These are phyloP conservation scores for Amitus sp. DNA, from an alignment of 2,888 invertebrate genomes.

Conservation along the genomic window DNA sequence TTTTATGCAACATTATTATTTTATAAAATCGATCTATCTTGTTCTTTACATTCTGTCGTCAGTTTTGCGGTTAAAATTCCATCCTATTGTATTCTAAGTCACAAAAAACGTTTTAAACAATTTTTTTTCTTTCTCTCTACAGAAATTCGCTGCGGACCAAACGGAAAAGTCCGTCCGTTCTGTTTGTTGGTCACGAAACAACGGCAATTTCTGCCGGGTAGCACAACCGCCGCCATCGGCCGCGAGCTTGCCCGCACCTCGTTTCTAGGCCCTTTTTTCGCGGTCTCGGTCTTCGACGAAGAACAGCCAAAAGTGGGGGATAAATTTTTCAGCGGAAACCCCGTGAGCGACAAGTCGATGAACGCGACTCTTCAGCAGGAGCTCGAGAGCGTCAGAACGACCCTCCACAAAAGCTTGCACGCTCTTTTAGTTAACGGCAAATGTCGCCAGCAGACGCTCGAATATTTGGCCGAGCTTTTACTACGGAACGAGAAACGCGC, in stretches of 20 bases:
- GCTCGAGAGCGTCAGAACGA: conserved; percentile 79
- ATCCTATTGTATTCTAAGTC: neutral
- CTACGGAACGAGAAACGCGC: conserved; percentile 86
- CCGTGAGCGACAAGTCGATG: conserved; percentile 72
- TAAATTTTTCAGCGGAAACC: conserved; percentile 72
- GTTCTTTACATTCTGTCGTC: no score
- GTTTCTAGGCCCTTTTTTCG: conserved; percentile 91
- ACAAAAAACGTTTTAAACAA: neutral
- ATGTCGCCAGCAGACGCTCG: conserved; percentile 82
- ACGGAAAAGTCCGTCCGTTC: conserved; percentile 79
- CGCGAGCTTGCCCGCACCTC: conserved; percentile 87
- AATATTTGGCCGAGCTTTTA: conserved; percentile 82
- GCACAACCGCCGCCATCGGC: conserved; percentile 81
- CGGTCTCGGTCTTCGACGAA: conserved; percentile 92
- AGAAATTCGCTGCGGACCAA: conserved; percentile 78
- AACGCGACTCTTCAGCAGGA: conserved; percentile 80
- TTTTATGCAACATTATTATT: no score
- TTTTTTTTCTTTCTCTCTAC: no score
- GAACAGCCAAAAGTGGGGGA: conserved; percentile 92
- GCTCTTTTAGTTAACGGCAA: conserved; percentile 83
- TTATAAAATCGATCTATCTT: no score
- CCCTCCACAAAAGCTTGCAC: conserved; percentile 85
- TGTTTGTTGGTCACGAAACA: conserved; percentile 75
- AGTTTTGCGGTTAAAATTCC: neutral
- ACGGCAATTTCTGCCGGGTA: conserved; percentile 78